These are phyloP conservation scores for Regulus satrapa DNA, from an alignment of 2,113 vertebrate species.

Conservation along the genomic window DNA sequence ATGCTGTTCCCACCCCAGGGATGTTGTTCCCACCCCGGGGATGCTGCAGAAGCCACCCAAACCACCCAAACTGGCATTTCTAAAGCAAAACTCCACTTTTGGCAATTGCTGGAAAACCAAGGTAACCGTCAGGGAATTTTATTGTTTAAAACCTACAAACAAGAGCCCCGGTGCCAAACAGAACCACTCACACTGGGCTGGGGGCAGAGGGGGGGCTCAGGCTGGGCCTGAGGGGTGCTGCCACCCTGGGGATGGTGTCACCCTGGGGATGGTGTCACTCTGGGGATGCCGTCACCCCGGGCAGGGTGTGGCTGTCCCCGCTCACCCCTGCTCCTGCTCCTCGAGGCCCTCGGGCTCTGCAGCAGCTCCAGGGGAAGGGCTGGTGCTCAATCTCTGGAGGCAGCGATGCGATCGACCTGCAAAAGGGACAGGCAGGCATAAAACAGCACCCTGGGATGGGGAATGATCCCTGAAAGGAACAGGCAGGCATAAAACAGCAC, in stretches of 20 bases:
- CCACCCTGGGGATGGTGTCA: background rate
- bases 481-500: background rate
- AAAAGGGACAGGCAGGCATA: background rate
- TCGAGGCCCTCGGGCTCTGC: background rate
- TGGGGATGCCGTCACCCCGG: no score
- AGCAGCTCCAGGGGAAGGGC: background rate
- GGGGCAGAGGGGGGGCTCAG: background rate
- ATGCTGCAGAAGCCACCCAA: no score
- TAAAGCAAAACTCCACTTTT: background rate
- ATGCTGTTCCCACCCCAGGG: no score
- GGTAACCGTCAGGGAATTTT: background rate
- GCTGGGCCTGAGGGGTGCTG: background rate
- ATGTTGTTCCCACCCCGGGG: no score
- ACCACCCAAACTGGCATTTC: background rate
- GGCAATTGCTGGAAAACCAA: background rate
- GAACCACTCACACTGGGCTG: rapidly evolving
- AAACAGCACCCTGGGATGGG: background rate
- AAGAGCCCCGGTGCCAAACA: no score
- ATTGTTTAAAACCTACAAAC: background rate
- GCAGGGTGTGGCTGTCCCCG: background rate
- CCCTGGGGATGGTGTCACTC: background rate
- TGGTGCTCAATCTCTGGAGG: constrained; percentile 3
- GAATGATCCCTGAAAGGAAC: background rate
- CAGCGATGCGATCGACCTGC: constrained; percentile 37
- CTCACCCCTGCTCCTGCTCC: background rate